Conservation (phyloP, 2,113 vertebrate genomes). For the Isurus oxyrinchus region DNA sequence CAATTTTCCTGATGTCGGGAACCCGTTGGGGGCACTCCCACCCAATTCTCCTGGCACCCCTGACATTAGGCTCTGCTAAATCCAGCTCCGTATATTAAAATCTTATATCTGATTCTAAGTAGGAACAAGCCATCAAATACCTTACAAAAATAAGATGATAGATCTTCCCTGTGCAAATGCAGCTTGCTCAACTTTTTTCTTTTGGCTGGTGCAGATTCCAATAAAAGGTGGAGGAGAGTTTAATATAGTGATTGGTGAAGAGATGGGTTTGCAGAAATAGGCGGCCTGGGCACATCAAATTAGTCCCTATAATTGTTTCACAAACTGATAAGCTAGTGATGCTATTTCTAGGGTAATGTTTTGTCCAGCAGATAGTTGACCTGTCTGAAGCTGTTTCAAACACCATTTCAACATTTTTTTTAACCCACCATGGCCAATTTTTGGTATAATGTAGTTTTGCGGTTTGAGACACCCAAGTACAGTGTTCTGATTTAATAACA, state of each 20-base stretch:
- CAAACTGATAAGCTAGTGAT: neutral
- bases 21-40: no score
- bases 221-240: neutral
- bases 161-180: neutral
- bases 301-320: neutral
- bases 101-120: neutral
- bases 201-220: neutral
- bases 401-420: neutral
- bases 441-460: neutral
- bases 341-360: neutral
- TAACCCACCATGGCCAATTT: neutral
- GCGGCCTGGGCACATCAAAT: neutral
- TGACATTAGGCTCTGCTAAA: no score
- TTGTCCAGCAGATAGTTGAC: neutral
- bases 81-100: neutral
- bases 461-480: neutral
- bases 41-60: no score
- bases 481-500: neutral
- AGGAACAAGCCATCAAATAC: neutral
- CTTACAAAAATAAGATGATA: neutral
- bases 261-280: neutral
- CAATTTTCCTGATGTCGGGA: no score
- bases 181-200: neutral
- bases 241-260: neutral
- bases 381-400: neutral